phyloP scores from a whole-genome alignment of 1,140 invertebrate genomes.

The Thaumetopoea pityocampa region DNA sequence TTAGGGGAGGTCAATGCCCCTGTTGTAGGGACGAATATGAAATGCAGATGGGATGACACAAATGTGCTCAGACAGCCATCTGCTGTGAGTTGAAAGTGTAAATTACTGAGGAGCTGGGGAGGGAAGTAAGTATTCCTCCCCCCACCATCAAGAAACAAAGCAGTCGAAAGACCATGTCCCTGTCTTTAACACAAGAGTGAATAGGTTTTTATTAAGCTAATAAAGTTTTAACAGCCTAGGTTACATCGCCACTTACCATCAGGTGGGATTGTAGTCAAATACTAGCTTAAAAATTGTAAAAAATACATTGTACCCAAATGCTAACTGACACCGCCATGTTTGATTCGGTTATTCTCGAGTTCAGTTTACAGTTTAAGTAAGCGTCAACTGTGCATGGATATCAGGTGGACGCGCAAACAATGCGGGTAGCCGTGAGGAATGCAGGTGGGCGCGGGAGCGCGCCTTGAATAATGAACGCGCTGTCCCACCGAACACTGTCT shows the following conservation, averaged over 20 bases:
- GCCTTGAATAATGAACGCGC: conserved; percentile 44
- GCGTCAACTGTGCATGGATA: conserved; percentile 20
- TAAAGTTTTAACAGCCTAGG: neutral
- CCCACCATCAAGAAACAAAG: too few species aligned
- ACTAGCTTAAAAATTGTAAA: conserved; percentile 1
- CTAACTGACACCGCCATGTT: too few species aligned
- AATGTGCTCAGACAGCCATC: too few species aligned
- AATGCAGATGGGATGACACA: too few species aligned
- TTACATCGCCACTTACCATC: neutral
- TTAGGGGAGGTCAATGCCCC: too few species aligned
- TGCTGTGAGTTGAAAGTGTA: too few species aligned
- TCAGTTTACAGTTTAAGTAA: conserved; percentile 22
- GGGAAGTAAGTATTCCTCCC: too few species aligned
- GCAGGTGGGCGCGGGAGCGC: conserved; percentile 30
- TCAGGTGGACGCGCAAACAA: conserved; percentile 36
- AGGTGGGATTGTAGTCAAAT: conserved; percentile 3
- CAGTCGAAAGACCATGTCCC: too few species aligned
- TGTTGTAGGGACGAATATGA: too few species aligned
- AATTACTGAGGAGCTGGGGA: too few species aligned
- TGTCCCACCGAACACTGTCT: conserved; percentile 19
- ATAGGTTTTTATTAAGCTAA: too few species aligned
- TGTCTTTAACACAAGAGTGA: too few species aligned
- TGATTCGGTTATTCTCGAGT: conserved; percentile 23
- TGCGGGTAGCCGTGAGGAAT: conserved; percentile 32
- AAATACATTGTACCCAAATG: conserved; percentile 3